These are phyloP conservation scores for Drosophila anomalata DNA, from an alignment of 2,888 invertebrate species.

Conservation along the genomic window DNA sequence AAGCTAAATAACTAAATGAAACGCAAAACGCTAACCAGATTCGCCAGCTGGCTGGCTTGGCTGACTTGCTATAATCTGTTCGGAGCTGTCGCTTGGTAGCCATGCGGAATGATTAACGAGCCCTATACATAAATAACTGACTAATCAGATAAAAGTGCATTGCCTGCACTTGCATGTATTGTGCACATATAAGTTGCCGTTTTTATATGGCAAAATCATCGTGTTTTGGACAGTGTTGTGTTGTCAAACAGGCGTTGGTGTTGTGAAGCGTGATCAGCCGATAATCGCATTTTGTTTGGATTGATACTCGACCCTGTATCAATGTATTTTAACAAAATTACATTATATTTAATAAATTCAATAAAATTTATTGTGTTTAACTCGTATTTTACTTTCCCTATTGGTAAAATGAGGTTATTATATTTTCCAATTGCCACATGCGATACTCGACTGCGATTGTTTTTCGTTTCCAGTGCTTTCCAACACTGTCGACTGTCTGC, in stretches of 20 bases:
- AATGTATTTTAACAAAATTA: background rate
- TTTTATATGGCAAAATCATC: constrained; percentile 70
- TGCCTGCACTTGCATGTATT: constrained; percentile 21
- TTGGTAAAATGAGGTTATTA: constrained; percentile 11
- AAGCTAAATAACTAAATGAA: constrained; percentile 31
- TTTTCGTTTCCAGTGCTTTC: constrained; percentile 4
- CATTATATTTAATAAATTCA: too few relatives aligned
- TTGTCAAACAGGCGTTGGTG: constrained; percentile 45
- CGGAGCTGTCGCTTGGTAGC: constrained; percentile 1
- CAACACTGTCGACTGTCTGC: constrained; percentile 42
- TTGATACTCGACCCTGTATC: too few relatives aligned
- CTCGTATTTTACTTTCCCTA: too few relatives aligned
- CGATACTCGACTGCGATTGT: constrained; percentile 24
- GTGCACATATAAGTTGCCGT: constrained; percentile 34
- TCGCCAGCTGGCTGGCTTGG: constrained; percentile 43
- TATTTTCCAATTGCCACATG: constrained; percentile 23
- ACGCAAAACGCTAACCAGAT: constrained; percentile 23
- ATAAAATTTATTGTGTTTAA: background rate
- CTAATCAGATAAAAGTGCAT: constrained; percentile 38
- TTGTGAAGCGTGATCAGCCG: constrained; percentile 38
- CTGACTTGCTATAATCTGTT: constrained; percentile 15
- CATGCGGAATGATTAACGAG: constrained; percentile 27
- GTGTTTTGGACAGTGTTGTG: constrained; percentile 63
- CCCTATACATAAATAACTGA: constrained; percentile 14
- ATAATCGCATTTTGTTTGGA: constrained; percentile 31